phyloP scores from a whole-genome alignment of 2,888 invertebrate genomes.

The Pyrrhosoma nymphula region DNA sequence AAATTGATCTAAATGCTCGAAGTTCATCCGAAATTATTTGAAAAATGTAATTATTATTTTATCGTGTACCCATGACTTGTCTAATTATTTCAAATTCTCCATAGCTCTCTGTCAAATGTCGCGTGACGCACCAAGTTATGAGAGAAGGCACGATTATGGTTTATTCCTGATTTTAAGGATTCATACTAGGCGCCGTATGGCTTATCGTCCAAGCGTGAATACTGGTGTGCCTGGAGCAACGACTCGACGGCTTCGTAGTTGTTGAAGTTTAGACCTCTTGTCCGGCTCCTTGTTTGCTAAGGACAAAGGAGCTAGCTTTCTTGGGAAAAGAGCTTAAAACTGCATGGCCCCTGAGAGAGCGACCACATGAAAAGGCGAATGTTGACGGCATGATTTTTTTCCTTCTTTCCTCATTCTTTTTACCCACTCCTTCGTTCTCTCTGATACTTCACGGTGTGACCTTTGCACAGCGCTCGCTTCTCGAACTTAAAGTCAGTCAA shows the following conservation, averaged over 20 bases:
- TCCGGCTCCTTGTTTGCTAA: constrained; percentile 20
- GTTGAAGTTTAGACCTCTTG: background rate
- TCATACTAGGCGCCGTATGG: background rate
- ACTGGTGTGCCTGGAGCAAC: background rate
- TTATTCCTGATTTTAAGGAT: background rate
- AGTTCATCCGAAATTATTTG: too few species aligned
- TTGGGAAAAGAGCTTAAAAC: background rate
- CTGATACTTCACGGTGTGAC: background rate
- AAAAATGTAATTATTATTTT: too few species aligned
- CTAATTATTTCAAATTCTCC: too few species aligned
- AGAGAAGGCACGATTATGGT: background rate
- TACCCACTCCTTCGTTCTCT: background rate
- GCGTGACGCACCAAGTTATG: background rate
- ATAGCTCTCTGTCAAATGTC: too few species aligned
- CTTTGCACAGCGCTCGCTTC: background rate
- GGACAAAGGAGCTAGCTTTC: background rate
- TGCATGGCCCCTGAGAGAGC: background rate
- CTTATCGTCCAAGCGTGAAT: background rate
- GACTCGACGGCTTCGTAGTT: background rate
- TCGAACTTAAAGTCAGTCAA: background rate
- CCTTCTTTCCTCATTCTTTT: background rate
- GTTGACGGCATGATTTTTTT: background rate
- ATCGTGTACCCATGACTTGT: too few species aligned
- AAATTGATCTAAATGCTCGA: too few species aligned
- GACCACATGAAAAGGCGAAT: background rate